Percentiles rank a stretch among this genome's conserved stretches.
Evolutionary conservation across 2,113 vertebrate genomes (phyloP).

Genomic region (Prionailurus bengalensis): DNA sequence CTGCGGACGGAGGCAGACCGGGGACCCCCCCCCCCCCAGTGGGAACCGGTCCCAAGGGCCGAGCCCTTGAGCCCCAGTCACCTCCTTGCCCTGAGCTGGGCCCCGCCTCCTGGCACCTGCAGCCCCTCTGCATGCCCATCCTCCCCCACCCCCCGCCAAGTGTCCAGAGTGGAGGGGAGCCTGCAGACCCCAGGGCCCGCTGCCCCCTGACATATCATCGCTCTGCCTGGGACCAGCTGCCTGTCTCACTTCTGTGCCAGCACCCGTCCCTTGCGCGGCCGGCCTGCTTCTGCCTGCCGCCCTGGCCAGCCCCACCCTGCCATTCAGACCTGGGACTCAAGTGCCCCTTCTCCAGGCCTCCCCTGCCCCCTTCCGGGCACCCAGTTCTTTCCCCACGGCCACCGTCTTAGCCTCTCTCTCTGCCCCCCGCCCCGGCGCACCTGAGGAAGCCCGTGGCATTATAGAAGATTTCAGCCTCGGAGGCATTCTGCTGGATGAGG

Average conservation of each 20-base stretch:
- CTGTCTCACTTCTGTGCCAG: neutral
- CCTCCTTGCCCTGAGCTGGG: neutral
- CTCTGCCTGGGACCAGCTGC: too few relatives aligned
- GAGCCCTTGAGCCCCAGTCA: neutral
- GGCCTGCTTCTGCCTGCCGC: neutral
- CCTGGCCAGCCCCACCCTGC: neutral
- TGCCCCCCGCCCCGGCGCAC: slow-evolving; percentile 78
- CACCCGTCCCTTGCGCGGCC: neutral
- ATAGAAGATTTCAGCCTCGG: slow-evolving; percentile 95
- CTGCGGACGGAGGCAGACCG: slow-evolving; percentile 77
- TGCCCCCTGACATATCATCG: neutral
- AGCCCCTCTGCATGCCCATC: neutral
- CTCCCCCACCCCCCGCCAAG: too few relatives aligned
- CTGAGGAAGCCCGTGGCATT: slow-evolving; percentile 97
- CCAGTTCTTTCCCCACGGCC: neutral
- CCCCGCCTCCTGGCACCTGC: neutral
- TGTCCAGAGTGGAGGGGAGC: neutral
- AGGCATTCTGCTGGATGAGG: slow-evolving; percentile 90
- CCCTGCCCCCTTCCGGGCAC: neutral
- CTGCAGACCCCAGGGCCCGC: neutral
- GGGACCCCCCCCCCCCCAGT: fast-evolving
- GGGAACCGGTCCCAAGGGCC: neutral
- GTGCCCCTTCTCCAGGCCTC: neutral
- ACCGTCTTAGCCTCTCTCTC: too few relatives aligned
- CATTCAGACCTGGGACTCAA: neutral